Conservation (phyloP, 2,797 vertebrate species). For the Octomys mimax region DNA sequence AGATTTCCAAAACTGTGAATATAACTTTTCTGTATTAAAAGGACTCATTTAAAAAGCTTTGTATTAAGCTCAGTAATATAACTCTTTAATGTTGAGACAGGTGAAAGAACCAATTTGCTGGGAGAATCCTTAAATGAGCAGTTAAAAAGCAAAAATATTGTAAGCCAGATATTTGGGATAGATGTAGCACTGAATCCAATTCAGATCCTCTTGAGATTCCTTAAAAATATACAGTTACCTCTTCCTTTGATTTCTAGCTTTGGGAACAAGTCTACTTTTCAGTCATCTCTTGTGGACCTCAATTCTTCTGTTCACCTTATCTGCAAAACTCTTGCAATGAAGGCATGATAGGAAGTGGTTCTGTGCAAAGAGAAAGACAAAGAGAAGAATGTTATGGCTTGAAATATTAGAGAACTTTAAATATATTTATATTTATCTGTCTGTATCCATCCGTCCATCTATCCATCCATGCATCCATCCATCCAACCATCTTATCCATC, state of each 20-base stretch:
- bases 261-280: background rate
- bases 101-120: background rate
- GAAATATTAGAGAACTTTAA: background rate
- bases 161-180: background rate
- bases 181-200: background rate
- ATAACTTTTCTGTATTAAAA: slow-evolving; percentile 18
- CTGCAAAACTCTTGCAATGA: background rate
- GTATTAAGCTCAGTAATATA: background rate
- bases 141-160: background rate
- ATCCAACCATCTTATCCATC: background rate
- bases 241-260: background rate
- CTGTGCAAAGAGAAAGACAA: background rate
- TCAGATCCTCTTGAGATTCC: background rate
- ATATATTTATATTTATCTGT: background rate
- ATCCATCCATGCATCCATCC: background rate
- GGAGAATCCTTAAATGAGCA: background rate
- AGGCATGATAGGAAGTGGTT: background rate
- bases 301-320: background rate
- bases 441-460: background rate
- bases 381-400: background rate
- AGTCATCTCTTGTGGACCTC: background rate
- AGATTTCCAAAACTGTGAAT: background rate
- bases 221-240: background rate
- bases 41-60: background rate
- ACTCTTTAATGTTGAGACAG: background rate